phyloP scores from a whole-genome alignment of 2,113 vertebrate genomes.

The Heteronetta atricapilla region DNA sequence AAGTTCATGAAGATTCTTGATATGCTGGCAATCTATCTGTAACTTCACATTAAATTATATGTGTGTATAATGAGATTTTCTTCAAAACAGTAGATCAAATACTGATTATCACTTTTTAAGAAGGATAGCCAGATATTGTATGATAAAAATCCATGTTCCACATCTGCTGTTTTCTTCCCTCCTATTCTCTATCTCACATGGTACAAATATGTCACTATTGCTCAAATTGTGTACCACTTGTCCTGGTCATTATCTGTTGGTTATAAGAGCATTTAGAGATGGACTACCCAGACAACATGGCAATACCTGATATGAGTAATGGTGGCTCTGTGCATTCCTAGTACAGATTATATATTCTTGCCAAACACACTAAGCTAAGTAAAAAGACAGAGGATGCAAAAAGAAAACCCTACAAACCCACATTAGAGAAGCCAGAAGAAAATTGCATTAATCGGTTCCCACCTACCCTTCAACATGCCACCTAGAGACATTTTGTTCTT shows the following conservation, averaged over 20 bases:
- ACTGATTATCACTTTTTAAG: background rate
- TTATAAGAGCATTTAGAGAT: background rate
- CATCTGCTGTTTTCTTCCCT: background rate
- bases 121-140: background rate
- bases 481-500: background rate
- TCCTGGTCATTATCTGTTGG: background rate
- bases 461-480: background rate
- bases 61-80: background rate
- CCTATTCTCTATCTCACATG: background rate
- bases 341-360: background rate
- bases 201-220: background rate
- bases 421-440: background rate
- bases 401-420: accelerated
- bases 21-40: background rate
- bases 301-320: background rate
- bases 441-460: accelerated
- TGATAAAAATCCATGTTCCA: background rate
- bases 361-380: background rate
- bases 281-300: background rate
- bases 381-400: background rate
- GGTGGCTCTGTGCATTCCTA: background rate
- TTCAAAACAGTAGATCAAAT: background rate
- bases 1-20: background rate
- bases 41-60: background rate
- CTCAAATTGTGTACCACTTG: background rate